Evolutionary conservation across 2,888 invertebrate species (phyloP), one percentile per base, ranked within the genome.

Genomic region (Drosophila acutilabella): DNA sequence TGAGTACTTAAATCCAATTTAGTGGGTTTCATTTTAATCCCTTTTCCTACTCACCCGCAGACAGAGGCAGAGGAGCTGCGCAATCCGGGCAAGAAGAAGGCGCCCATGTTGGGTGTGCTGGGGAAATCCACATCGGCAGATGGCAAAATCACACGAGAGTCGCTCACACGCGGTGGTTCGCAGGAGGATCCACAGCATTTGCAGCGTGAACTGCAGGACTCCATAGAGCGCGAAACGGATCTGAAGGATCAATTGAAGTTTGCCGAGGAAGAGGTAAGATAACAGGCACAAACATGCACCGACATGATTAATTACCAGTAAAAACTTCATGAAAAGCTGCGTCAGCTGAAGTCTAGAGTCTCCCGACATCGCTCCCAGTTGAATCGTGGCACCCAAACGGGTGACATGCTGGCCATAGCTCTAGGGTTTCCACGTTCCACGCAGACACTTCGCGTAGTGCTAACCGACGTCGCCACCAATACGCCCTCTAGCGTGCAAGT

Each of bases 171-270:
- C 52, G 96, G 96, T 16, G 96, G 96, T 50, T 96, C 96, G 20
- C 96, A 96, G 91, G 96, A 96, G 81, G 96, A 97, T 92, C 96
- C 96, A 0, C 95, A 95, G 51, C 96, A 97, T 90, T 93, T 98
- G 42, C 93, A 97, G 71, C 93, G 97, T 48, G 98, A 98, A 90
- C 93, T 98, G 16, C 97, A 97, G 90, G 98, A 98, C 93, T 97
- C 97, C 2, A 93, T 98, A 70, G 98, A 99, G 93, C 93, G 98
- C 26, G 98, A 99, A 92, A 97, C 97, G 1, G 98, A 99, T 93
- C 93, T 98, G 14, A 94, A 97, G 59, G 98, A 99, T 91, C 98
- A 99, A 91, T 93, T 98, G 11, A 95, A 96, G 75, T 98, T 97
- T 92, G 96, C 98, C 13, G 98, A 98, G 92, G 98, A 98, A 93